Percentiles rank a stretch among this genome's conserved stretches.
phyloP scores from a whole-genome alignment of 2,113 vertebrate species.

The Scomber japonicus region DNA sequence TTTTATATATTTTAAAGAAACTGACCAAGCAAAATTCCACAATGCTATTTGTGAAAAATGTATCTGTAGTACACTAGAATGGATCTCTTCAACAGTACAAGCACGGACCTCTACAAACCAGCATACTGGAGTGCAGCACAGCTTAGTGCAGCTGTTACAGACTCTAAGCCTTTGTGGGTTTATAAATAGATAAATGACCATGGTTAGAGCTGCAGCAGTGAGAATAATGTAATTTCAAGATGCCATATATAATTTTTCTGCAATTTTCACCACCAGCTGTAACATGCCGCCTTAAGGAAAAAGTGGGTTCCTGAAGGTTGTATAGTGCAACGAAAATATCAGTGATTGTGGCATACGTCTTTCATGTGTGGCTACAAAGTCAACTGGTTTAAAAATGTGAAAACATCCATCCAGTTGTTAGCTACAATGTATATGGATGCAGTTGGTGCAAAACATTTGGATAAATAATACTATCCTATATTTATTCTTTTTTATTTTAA shows the following conservation, averaged over 20 bases:
- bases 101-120: constrained; percentile 27
- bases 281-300: constrained; percentile 45
- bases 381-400: constrained; percentile 34
- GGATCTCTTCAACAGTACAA: constrained; percentile 30
- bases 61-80: background rate
- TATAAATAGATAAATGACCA: constrained; percentile 76
- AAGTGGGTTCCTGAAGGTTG: constrained; percentile 29
- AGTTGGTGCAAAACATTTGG: background rate
- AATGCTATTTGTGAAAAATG: constrained; percentile 9
- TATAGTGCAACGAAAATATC: constrained; percentile 35
- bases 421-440: constrained; percentile 6
- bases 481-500: background rate
- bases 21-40: background rate
- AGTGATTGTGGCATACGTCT: background rate
- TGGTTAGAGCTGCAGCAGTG: constrained; percentile 60
- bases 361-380: constrained; percentile 22
- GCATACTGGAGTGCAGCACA: constrained; percentile 35
- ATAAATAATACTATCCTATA: constrained; percentile 24
- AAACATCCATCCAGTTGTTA: constrained; percentile 28
- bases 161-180: constrained; percentile 70
- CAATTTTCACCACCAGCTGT: constrained; percentile 57
- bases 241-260: constrained; percentile 62
- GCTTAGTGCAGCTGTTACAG: constrained; percentile 65
- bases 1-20: background rate
- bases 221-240: constrained; percentile 69